These are phyloP conservation scores for Campylomormyrus tamandua DNA, from an alignment of 2,113 vertebrate species.

Conservation along the genomic window DNA sequence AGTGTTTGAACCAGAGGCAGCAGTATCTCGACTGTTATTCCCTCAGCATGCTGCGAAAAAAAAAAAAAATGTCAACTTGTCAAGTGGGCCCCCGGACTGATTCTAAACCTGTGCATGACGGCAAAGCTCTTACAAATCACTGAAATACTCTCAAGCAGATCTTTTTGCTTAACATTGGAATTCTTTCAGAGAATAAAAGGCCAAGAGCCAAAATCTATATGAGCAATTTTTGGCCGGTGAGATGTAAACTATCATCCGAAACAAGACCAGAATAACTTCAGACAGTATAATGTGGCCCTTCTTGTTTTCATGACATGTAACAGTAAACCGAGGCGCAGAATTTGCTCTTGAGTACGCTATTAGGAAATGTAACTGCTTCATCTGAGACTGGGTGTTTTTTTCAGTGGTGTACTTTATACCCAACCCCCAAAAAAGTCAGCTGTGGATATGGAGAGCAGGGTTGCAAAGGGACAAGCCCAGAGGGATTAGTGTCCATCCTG, in stretches of 20 bases:
- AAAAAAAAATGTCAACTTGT: background rate
- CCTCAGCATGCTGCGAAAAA: background rate
- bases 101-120: background rate
- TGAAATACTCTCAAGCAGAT: background rate
- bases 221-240: background rate
- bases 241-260: background rate
- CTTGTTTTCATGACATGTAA: background rate
- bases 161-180: background rate
- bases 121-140: background rate
- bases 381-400: background rate
- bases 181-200: background rate
- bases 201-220: background rate
- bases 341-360: background rate
- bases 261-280: background rate
- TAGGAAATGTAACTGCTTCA: background rate
- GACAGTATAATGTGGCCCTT: background rate
- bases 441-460: background rate
- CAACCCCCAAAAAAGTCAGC: background rate
- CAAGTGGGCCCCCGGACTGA: background rate
- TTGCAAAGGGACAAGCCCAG: background rate
- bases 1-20: background rate
- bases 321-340: background rate
- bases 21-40: background rate
- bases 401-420: background rate
- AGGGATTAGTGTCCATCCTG: background rate